Evolutionary conservation across 2,113 vertebrate genomes (phyloP).

Genomic region (Podocnemis expansa): DNA sequence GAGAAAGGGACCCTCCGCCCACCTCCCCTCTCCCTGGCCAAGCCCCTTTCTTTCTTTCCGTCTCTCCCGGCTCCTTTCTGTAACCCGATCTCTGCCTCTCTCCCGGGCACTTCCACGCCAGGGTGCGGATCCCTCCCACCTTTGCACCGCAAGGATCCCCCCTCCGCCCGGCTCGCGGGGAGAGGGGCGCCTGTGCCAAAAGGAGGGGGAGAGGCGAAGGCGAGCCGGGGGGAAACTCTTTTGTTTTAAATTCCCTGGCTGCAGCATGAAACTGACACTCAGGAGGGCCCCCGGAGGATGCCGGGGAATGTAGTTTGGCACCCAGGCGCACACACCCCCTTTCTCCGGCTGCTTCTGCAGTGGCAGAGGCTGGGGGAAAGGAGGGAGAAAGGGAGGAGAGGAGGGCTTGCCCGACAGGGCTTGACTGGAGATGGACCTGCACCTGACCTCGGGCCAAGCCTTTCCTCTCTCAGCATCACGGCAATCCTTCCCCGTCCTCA

Average conservation of each 20-base stretch:
- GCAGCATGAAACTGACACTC: conserved; percentile 11
- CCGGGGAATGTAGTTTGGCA: conserved; percentile 45
- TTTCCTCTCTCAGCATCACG: neutral
- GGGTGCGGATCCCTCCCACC: neutral
- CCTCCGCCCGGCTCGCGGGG: too few species aligned
- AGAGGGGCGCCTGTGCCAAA: neutral
- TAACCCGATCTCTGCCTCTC: conserved; percentile 7
- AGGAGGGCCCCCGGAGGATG: conserved; percentile 22
- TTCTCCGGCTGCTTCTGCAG: neutral
- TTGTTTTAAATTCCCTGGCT: conserved; percentile 56
- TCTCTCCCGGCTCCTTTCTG: conserved; percentile 6
- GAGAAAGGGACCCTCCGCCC: conserved; percentile 38
- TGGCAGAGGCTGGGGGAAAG: neutral
- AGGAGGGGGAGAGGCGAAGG: conserved; percentile 27
- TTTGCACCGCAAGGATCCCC: neutral
- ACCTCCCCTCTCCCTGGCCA: conserved; percentile 76
- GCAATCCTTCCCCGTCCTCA: neutral
- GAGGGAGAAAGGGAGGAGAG: neutral
- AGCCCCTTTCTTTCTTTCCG: conserved; percentile 56
- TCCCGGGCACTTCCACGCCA: neutral
- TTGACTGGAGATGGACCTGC: neutral
- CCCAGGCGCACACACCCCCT: neutral
- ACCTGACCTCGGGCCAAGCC: neutral
- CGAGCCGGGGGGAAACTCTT: conserved; percentile 35
- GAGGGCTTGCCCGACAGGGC: too few species aligned